Conservation (phyloP, 2,888 invertebrate genomes). For the Oscheius onirici region DNA sequence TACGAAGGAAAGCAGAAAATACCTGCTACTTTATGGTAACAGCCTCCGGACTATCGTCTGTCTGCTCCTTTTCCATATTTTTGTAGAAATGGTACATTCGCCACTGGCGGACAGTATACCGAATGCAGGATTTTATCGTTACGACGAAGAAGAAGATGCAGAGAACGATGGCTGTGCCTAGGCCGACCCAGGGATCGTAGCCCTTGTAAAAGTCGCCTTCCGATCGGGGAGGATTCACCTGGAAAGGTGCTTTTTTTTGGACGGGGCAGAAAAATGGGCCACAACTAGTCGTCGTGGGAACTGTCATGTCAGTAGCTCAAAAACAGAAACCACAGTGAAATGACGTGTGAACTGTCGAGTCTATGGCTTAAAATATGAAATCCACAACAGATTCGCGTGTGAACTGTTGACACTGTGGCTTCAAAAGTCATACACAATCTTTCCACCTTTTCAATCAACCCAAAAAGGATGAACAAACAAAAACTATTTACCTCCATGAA, state of each 20-base stretch:
- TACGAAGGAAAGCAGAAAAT: neutral
- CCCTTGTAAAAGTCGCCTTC: slow-evolving; percentile 61
- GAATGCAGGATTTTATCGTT: slow-evolving; percentile 40
- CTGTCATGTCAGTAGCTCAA: neutral
- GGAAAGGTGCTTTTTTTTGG: slow-evolving; percentile 3
- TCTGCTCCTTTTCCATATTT: slow-evolving; percentile 38
- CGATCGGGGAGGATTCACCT: slow-evolving; percentile 58
- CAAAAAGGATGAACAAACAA: neutral
- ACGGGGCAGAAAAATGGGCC: neutral
- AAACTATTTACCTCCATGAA: slow-evolving; percentile 60
- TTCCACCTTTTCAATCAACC: too few relatives aligned
- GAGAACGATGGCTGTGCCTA: slow-evolving; percentile 66
- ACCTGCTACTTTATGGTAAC: slow-evolving; percentile 3
- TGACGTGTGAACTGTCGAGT: too few relatives aligned
- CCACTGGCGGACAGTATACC: slow-evolving; percentile 44
- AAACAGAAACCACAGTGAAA: neutral
- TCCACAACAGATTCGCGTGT: neutral
- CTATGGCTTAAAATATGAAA: neutral
- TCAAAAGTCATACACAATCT: neutral
- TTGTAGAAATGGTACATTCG: slow-evolving; percentile 59
- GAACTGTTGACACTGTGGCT: neutral
- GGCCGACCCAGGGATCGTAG: slow-evolving; percentile 67
- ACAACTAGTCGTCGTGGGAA: too few relatives aligned
- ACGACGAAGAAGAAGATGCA: slow-evolving; percentile 60
- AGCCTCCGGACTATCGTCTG: neutral